A percentile compares a stretch with the other conserved stretches of the same genome.
These are phyloP conservation scores for Cephus pygmeus DNA, from an alignment of 2,888 invertebrate species.

Conservation along the genomic window DNA sequence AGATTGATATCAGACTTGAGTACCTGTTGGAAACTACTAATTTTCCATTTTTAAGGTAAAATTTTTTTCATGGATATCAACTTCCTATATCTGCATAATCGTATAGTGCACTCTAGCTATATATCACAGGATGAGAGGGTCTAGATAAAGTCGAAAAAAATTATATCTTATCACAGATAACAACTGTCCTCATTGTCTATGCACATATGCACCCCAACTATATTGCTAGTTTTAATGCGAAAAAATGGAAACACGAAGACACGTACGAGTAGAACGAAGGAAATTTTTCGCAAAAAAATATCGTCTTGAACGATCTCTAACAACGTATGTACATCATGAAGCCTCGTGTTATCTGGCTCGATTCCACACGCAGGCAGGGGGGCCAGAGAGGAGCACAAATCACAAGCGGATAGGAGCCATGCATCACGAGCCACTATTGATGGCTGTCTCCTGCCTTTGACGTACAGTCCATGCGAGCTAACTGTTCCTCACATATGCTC, in stretches of 20 bases:
- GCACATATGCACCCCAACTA: not conserved
- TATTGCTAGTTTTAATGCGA: not conserved
- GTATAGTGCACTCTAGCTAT: not conserved
- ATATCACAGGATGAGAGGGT: not conserved
- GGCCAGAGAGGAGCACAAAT: not conserved
- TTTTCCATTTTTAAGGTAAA: not conserved
- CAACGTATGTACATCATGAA: not conserved
- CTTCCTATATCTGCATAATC: not conserved
- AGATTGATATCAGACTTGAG: not conserved
- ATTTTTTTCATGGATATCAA: not conserved
- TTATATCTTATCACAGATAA: not conserved
- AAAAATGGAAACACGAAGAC: not conserved
- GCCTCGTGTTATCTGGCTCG: not conserved
- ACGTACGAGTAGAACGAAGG: too few relatives aligned
- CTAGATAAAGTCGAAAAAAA: not conserved
- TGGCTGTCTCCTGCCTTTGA: slow-evolving; percentile 47
- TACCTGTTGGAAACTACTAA: not conserved
- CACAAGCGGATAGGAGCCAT: slow-evolving; percentile 22
- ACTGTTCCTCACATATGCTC: slow-evolving; percentile 9
- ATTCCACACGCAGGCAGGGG: not conserved
- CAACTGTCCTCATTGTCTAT: not conserved
- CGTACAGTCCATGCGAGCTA: slow-evolving; percentile 25
- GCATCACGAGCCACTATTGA: slow-evolving; percentile 41
- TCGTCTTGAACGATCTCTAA: not conserved
- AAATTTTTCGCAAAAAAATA: not conserved